phyloP scores from a whole-genome alignment of 2,888 invertebrate genomes.

The Eupithecia exiguata region DNA sequence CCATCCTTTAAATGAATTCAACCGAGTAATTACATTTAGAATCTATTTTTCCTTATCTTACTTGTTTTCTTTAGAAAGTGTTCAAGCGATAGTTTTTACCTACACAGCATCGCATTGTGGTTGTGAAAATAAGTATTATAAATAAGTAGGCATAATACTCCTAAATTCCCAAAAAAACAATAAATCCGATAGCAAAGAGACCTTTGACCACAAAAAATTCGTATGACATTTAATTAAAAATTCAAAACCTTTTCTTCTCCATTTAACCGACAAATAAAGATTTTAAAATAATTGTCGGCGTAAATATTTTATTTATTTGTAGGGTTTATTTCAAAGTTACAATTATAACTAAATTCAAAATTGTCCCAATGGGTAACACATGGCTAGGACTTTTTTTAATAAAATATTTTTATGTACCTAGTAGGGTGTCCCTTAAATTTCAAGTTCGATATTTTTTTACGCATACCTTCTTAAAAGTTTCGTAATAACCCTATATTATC shows the following conservation, averaged over 20 bases:
- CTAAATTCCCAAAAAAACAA: neutral
- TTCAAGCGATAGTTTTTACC: constrained; percentile 8
- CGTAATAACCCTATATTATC: no score
- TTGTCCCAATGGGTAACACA: constrained; percentile 22
- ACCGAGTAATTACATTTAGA: constrained; percentile 31
- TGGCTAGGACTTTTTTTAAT: constrained; percentile 26
- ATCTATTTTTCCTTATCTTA: constrained; percentile 40
- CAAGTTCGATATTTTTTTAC: no score
- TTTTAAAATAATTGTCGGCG: neutral
- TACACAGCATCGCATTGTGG: constrained; percentile 15
- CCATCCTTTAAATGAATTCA: constrained; percentile 36
- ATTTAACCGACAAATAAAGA: constrained; percentile 3
- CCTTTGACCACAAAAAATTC: neutral
- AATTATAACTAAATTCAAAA: neutral
- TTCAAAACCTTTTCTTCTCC: constrained; percentile 1
- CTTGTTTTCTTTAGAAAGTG: constrained; percentile 39
- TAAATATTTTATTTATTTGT: neutral
- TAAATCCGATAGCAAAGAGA: neutral
- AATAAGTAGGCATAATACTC: neutral
- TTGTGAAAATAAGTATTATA: neutral
- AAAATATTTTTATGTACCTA: constrained; percentile 13
- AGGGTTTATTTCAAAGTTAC: neutral
- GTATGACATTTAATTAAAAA: neutral
- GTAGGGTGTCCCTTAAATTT: no score
- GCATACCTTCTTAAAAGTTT: no score